These are phyloP conservation scores for Huso huso DNA, from an alignment of 2,797 vertebrate genomes.

Conservation along the genomic window DNA sequence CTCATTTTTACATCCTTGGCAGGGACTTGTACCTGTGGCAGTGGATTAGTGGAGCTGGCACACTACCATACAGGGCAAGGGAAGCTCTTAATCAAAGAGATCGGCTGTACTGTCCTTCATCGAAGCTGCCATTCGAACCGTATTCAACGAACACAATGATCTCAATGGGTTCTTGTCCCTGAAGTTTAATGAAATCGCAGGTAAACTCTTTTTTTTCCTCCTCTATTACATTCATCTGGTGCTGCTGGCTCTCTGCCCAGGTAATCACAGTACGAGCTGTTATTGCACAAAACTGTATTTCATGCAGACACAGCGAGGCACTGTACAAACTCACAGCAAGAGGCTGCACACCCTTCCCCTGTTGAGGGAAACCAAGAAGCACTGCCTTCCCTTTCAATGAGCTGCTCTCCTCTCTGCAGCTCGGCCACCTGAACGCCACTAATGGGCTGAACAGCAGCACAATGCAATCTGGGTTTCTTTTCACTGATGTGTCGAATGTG, in stretches of 20 bases:
- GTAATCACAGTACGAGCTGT: constrained; percentile 45
- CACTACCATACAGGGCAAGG: neutral
- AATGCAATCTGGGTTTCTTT: no score
- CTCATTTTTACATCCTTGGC: neutral
- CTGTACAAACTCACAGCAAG: constrained; percentile 59
- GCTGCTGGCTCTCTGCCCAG: constrained; percentile 51
- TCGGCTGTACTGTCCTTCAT: no score
- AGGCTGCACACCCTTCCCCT: constrained; percentile 60
- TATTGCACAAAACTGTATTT: constrained; percentile 49
- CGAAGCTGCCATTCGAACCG: no score
- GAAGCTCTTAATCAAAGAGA: neutral
- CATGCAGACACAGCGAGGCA: constrained; percentile 7
- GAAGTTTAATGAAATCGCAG: no score
- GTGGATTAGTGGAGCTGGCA: neutral
- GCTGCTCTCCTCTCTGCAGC: no score
- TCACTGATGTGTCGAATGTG: no score
- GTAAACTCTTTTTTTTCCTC: constrained; percentile 27
- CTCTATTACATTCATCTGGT: constrained; percentile 50
- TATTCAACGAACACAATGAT: no score
- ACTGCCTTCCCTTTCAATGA: no score
- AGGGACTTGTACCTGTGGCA: neutral
- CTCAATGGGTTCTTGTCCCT: no score
- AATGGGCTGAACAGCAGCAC: no score
- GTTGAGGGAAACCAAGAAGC: no score
- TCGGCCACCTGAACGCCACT: no score